Base-by-base conservation (phyloP, 2,797 vertebrate genomes). In the Sebastes alutus region DNA sequence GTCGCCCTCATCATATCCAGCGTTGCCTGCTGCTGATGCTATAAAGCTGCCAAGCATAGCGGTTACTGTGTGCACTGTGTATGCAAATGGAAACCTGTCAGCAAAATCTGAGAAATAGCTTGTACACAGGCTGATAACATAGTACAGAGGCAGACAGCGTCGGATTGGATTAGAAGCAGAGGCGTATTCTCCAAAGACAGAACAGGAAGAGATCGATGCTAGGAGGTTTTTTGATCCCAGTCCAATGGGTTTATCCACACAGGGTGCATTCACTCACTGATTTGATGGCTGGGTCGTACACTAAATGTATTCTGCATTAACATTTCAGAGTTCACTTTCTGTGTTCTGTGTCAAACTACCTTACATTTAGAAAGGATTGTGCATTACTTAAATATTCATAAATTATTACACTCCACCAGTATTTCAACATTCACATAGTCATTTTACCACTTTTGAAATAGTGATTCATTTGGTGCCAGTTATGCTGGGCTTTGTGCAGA, bases 131-230 rank as follows among this genome's bases (percentile, higher is more conserved):
- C 77, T 58, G 81, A 84, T 81, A 82, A 75, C 73, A 42, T 29
- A 62, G 75, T 27, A 55, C 72, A 70, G 64, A 75, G 81, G 70
- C 84, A 87, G 88, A 83, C 77, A 42, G 83, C 64, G 55, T 35
- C 20, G 70, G 79, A 89, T 80, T 42, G 86, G 88, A 81, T 81
- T 87, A 80, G 63, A 78, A 83, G 78, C 75, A 69, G 87, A 89
- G 73, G 81, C 38, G 35, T 82, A 77, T 80, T 90, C 85, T 88
- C 80, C 32, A 49, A 82, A 90, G 75, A 72, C 64, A 32, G 75
- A 82, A 62, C 74, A 82, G 90, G 87, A 93, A 91, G 85, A 42
- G 85, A 89, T 93, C 87, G 76, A 89, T 87, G 82, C 74, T 85
- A 76, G 80, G 83, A 90, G 83, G 65, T 58, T 87, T 88, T 90